A percentile compares a stretch with the other conserved stretches of the same genome.
Conservation (phyloP, 53 echinoderm and acorn worm genomes). For the Astropecten irregularis region DNA sequence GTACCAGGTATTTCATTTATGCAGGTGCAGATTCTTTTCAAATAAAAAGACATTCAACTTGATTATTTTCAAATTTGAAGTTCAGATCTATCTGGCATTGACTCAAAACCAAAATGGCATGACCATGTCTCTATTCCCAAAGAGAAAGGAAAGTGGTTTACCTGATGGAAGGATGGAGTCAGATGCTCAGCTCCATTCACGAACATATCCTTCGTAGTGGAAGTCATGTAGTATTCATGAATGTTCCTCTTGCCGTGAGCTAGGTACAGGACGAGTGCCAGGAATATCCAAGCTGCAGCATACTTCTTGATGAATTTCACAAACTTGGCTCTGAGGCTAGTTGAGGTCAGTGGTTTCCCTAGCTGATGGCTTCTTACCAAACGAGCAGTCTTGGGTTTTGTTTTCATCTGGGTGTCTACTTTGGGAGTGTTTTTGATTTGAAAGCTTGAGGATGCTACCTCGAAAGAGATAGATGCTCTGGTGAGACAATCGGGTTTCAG, state of each 20-base stretch:
- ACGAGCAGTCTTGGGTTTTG: neutral
- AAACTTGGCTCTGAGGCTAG: neutral
- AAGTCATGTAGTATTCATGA: slow-evolving; percentile 16
- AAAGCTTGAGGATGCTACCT: slow-evolving; percentile 27
- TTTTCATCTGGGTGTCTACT: neutral
- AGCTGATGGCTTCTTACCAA: slow-evolving; percentile 29
- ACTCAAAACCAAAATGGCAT: no score
- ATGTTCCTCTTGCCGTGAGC: slow-evolving; percentile 22
- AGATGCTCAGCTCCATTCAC: slow-evolving; percentile 17
- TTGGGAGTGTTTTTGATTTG: neutral
- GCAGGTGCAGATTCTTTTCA: neutral
- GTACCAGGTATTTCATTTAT: neutral
- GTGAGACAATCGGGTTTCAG: slow-evolving; percentile 42
- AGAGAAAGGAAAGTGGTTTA: no score
- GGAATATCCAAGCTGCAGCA: slow-evolving; percentile 24
- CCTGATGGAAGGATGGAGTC: slow-evolving; percentile 29
- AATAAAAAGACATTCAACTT: neutral
- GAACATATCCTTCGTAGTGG: slow-evolving; percentile 37
- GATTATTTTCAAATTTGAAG: neutral
- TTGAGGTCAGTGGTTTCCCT: neutral
- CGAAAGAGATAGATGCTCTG: slow-evolving; percentile 32
- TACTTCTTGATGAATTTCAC: slow-evolving; percentile 23
- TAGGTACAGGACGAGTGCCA: slow-evolving; percentile 21
- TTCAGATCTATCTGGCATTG: no score
- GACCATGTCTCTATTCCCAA: no score